These are phyloP conservation scores for Excalfactoria chinensis DNA, from an alignment of 2,113 vertebrate species.

Conservation along the genomic window DNA sequence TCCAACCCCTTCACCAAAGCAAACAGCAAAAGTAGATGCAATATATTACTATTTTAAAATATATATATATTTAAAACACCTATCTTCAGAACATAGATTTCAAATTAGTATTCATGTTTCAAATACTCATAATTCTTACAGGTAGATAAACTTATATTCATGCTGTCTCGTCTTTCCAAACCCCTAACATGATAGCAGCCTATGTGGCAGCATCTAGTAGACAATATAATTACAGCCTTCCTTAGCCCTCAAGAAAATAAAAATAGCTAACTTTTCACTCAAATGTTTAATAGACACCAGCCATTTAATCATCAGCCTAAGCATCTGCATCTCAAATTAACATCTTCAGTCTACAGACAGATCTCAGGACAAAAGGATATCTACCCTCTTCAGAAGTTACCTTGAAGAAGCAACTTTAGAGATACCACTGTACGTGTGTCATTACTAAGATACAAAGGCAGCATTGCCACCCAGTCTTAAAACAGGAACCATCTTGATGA, in stretches of 20 bases:
- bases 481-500: background rate
- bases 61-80: background rate
- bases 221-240: background rate
- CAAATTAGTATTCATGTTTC: background rate
- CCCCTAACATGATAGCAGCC: background rate
- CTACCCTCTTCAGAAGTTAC: background rate
- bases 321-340: background rate
- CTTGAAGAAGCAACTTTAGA: background rate
- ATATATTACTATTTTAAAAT: background rate
- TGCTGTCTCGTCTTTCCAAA: background rate
- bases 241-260: background rate
- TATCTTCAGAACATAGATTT: background rate
- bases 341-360: background rate
- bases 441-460: background rate
- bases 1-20: background rate
- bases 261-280: background rate
- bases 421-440: background rate
- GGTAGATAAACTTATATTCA: background rate
- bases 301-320: background rate
- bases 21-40: conserved; percentile 1
- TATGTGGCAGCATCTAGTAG: background rate
- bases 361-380: background rate
- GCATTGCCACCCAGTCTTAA: background rate
- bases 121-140: background rate
- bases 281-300: background rate